These are phyloP conservation scores for Cervus canadensis DNA, from an alignment of 2,113 vertebrate species.

Conservation along the genomic window DNA sequence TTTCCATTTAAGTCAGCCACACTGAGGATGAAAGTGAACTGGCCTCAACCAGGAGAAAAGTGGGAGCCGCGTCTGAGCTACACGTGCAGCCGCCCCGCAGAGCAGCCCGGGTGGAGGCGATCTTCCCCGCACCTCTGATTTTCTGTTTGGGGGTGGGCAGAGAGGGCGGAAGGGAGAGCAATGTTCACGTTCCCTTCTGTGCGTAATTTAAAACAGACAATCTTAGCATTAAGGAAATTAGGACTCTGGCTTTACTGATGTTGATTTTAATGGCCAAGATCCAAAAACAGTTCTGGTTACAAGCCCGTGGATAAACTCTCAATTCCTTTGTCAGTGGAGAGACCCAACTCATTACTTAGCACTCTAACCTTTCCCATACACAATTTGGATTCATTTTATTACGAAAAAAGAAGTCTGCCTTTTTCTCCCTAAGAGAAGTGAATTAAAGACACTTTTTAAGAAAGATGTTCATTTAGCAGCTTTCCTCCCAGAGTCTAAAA, in stretches of 20 bases:
- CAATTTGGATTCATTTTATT: background rate
- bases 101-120: background rate
- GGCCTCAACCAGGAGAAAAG: background rate
- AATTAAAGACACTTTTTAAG: background rate
- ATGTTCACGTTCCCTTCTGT: background rate
- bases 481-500: background rate
- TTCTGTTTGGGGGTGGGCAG: background rate
- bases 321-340: slow-evolving; percentile 22
- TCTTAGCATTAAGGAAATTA: slow-evolving; percentile 44
- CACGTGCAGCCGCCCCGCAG: background rate
- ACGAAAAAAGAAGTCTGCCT: background rate
- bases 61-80: background rate
- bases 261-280: slow-evolving; percentile 46
- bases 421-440: slow-evolving; percentile 13
- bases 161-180: background rate
- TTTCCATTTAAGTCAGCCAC: background rate
- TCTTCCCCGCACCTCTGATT: slow-evolving; percentile 12
- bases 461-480: background rate
- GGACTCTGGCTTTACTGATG: background rate
- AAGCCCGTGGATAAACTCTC: slow-evolving; percentile 34
- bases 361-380: slow-evolving; percentile 9
- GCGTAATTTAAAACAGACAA: slow-evolving; percentile 54
- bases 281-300: slow-evolving; percentile 38
- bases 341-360: background rate
- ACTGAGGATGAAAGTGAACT: background rate